Base-by-base conservation (phyloP, 2,888 invertebrate genomes). In the Periphyllus acericola region DNA sequence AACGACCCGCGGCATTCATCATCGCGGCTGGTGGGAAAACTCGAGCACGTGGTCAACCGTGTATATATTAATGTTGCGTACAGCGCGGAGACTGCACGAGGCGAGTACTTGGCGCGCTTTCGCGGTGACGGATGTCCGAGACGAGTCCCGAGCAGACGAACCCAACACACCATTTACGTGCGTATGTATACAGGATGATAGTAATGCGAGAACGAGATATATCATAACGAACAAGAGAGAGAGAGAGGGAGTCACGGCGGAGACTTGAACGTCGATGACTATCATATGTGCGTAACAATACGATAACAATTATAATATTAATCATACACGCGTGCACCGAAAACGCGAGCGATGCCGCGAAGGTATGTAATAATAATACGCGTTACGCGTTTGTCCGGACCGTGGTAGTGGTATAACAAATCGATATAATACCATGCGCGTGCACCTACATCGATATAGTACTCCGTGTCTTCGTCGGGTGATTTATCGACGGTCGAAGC, bases 121-220 rank as follows among this genome's bases (percentile, higher is more conserved):
- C 3, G 36, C 40, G 40, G 40, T 75, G 75, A 75, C 75, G 75
- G 75, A 76, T 76, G 76, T 76, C 76, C 76, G 76, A 76, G 29
- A 76, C 76, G 76, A 76, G 46, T 76, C 21, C 75, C 8, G 9
- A 19, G 25, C 60, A 60, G 11, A 60, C 25, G 60, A 6, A 17
- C 14, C 17, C 52, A 17, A 52, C 19, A 21, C 29, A 9, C 21
- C 32, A 32, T n/a, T 32, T 52, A 2, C 21, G 19, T 11, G 78
- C 46, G 29, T n/a, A 36, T 36, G n/a, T 52, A 17, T 52, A 17
- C 5, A 17, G 14, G 3, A 11, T 1, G 5, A 11, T 52, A 11
- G 14, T 52, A 11, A 17, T 11, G 14, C 17, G 36, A 5, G 4
- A 36, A 36, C 6, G 36, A 3, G 6, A 3, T 6, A 36, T 6